These are phyloP conservation scores for Austrofundulus limnaeus DNA, from an alignment of 2,113 vertebrate genomes.

Conservation along the genomic window DNA sequence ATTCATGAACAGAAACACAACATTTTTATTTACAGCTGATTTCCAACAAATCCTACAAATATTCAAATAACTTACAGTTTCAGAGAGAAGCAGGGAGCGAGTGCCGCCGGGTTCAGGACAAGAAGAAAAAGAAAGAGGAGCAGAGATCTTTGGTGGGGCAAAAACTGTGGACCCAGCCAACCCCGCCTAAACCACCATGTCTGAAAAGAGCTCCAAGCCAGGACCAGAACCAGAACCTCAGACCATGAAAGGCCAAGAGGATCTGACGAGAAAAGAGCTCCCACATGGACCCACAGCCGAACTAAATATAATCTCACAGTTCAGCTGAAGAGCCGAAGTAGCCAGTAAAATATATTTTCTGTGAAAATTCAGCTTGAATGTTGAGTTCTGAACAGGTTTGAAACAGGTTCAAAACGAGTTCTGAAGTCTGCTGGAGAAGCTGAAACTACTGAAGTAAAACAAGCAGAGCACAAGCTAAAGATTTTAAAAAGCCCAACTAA, in stretches of 20 bases:
- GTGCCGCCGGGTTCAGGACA: slow-evolving; percentile 22
- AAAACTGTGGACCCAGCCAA: slow-evolving; percentile 67
- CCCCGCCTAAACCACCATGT: slow-evolving; percentile 80
- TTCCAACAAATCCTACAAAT: slow-evolving; percentile 46
- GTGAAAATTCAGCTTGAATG: too few relatives aligned
- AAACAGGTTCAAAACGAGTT: too few relatives aligned
- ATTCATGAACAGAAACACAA: slow-evolving; percentile 42
- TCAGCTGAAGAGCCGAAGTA: neutral
- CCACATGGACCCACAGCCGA: slow-evolving; percentile 32
- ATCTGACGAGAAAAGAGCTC: slow-evolving; percentile 37
- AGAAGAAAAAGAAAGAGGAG: slow-evolving; percentile 42
- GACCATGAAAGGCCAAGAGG: slow-evolving; percentile 40
- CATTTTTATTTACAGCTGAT: too few relatives aligned
- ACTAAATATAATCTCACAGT: slow-evolving; percentile 10
- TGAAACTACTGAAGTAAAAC: too few relatives aligned
- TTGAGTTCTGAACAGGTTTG: too few relatives aligned
- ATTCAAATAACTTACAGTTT: slow-evolving; percentile 59
- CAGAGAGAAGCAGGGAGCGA: slow-evolving; percentile 32
- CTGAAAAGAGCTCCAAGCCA: slow-evolving; percentile 70
- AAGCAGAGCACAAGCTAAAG: too few relatives aligned
- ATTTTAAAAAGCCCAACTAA: too few relatives aligned
- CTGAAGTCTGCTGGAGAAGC: too few relatives aligned
- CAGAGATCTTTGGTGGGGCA: slow-evolving; percentile 55
- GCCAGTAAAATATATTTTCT: too few relatives aligned
- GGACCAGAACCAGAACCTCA: slow-evolving; percentile 44